These are phyloP conservation scores for Orthosia incerta DNA, from an alignment of 2,888 invertebrate genomes.

Conservation along the genomic window DNA sequence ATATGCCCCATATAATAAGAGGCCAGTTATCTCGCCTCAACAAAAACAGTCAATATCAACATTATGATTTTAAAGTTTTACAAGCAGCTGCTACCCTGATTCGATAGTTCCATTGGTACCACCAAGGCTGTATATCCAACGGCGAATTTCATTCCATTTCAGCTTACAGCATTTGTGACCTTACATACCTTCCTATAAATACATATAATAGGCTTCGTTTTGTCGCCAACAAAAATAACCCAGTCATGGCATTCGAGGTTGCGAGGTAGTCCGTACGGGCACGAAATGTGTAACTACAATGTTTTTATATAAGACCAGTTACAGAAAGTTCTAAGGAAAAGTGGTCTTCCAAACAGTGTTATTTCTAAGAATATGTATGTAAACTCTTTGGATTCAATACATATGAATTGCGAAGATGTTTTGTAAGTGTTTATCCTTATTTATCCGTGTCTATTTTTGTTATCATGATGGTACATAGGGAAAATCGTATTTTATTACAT, in stretches of 20 bases:
- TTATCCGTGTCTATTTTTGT: conserved; percentile 9
- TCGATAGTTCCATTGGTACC: too few relatives aligned
- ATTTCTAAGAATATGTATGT: conserved; percentile 14
- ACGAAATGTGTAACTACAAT: conserved; percentile 31
- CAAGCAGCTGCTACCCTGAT: too few relatives aligned
- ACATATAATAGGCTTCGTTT: conserved; percentile 39
- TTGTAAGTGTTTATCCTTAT: conserved; percentile 47
- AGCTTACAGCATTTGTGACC: conserved; percentile 20
- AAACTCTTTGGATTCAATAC: conserved; percentile 20
- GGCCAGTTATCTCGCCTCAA: too few relatives aligned
- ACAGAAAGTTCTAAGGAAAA: conserved; percentile 19
- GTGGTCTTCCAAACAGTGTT: not conserved
- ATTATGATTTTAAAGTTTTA: too few relatives aligned
- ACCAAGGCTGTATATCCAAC: not conserved
- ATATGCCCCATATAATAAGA: too few relatives aligned
- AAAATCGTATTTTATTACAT: conserved; percentile 37
- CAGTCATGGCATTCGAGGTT: conserved; percentile 57
- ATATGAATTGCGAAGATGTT: conserved; percentile 38
- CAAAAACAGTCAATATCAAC: not conserved
- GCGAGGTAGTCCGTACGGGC: conserved; percentile 32
- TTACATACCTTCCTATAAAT: conserved; percentile 32
- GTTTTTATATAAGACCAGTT: conserved; percentile 10
- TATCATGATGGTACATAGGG: conserved; percentile 11
- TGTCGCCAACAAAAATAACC: conserved; percentile 57
- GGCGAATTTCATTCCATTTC: conserved; percentile 30